These are phyloP conservation scores for Cynoglossus semilaevis DNA, from an alignment of 2,113 vertebrate species.

Conservation along the genomic window DNA sequence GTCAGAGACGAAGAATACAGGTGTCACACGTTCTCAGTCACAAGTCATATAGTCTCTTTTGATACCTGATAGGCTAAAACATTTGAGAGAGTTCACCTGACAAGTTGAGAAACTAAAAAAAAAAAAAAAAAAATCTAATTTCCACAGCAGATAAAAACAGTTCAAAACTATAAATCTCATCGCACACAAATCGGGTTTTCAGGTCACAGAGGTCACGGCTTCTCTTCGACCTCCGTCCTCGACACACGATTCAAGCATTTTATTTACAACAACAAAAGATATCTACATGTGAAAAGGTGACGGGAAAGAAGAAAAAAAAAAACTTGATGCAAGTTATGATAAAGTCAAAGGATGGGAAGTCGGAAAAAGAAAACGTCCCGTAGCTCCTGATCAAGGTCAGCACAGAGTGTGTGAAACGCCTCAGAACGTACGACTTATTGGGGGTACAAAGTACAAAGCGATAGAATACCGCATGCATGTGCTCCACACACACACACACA, in stretches of 20 bases:
- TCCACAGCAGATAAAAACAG: slow-evolving; percentile 78
- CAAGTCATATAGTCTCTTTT: slow-evolving; percentile 54
- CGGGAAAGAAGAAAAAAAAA: slow-evolving; percentile 79
- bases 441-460: slow-evolving; percentile 41
- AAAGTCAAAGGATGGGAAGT: slow-evolving; percentile 86
- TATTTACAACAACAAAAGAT: slow-evolving; percentile 96
- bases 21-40: slow-evolving; percentile 59
- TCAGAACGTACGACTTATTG: slow-evolving; percentile 24
- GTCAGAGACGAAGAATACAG: slow-evolving; percentile 52
- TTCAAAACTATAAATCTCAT: slow-evolving; percentile 74
- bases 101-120: slow-evolving; percentile 27
- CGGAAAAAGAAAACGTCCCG: slow-evolving; percentile 35
- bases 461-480: slow-evolving; percentile 62
- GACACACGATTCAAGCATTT: slow-evolving; percentile 59
- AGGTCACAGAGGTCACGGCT: slow-evolving; percentile 25
- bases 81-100: slow-evolving; percentile 58
- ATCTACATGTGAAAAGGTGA: slow-evolving; percentile 89
- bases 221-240: slow-evolving; percentile 64
- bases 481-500: slow-evolving; percentile 38
- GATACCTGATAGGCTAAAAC: slow-evolving; percentile 55
- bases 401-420: slow-evolving; percentile 32
- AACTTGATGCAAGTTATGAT: slow-evolving; percentile 99
- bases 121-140: slow-evolving; percentile 7
- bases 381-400: slow-evolving; percentile 17
- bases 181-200: slow-evolving; percentile 51